Percentiles rank a stretch among this genome's conserved stretches.
Evolutionary conservation across 2,797 vertebrate species (phyloP).

Genomic region (Myoxocephalus aenaeus): DNA sequence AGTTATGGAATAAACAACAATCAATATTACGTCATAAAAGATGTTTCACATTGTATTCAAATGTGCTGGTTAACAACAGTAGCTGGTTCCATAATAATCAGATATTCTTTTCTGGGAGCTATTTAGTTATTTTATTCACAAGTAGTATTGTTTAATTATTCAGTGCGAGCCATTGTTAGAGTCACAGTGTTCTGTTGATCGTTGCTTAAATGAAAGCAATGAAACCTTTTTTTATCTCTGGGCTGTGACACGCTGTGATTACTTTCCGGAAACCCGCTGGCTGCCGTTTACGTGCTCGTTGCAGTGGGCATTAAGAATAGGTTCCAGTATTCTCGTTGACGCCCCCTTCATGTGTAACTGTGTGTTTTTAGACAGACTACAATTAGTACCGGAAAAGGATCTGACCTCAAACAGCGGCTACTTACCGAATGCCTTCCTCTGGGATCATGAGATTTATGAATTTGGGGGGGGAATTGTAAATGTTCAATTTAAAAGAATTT

Average conservation of each 20-base stretch:
- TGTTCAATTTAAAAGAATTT: not conserved
- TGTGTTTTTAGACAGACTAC: slow-evolving; percentile 13
- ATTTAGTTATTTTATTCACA: too few relatives aligned
- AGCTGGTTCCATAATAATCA: not conserved
- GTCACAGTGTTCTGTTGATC: not conserved
- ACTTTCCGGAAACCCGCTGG: slow-evolving; percentile 31
- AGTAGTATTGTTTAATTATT: too few relatives aligned
- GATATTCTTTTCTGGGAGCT: too few relatives aligned
- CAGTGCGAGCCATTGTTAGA: not conserved
- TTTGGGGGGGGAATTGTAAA: not conserved
- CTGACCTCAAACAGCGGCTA: not conserved
- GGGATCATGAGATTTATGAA: not conserved
- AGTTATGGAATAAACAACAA: too few relatives aligned
- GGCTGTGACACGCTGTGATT: slow-evolving; percentile 38
- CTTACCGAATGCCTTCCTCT: not conserved
- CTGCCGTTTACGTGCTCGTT: slow-evolving; percentile 37
- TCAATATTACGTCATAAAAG: too few relatives aligned
- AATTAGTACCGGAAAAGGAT: slow-evolving; percentile 31
- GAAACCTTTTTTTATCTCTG: not conserved
- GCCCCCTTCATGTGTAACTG: slow-evolving; percentile 16
- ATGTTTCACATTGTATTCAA: too few relatives aligned
- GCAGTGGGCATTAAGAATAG: slow-evolving; percentile 27
- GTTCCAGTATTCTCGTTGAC: slow-evolving; percentile 29
- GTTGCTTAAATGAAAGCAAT: slow-evolving; percentile 17
- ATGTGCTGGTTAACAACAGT: not conserved